These are phyloP conservation scores for Actinia equina DNA, from an alignment of 64 coral and sea anemone species.

Conservation along the genomic window DNA sequence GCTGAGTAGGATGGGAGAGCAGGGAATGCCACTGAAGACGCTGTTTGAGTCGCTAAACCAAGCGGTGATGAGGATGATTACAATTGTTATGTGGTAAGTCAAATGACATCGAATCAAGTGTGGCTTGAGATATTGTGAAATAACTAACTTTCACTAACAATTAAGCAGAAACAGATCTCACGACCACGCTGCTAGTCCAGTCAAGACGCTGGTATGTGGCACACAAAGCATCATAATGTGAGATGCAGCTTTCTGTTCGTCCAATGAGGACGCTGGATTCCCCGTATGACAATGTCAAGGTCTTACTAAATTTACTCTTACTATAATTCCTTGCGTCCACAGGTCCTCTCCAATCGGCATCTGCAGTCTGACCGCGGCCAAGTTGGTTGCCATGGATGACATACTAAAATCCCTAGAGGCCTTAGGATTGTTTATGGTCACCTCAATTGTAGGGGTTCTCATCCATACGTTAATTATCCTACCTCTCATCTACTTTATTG, in stretches of 20 bases:
- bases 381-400: conserved; percentile 56
- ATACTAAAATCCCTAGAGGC: conserved; percentile 30
- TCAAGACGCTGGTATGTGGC: too few species aligned
- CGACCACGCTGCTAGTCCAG: too few species aligned
- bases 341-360: background rate
- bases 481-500: conserved; percentile 69
- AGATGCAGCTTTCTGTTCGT: too few species aligned
- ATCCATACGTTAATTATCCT: conserved; percentile 53
- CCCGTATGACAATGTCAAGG: background rate
- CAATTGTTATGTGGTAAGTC: conserved; percentile 89
- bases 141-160: background rate
- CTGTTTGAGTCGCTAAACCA: conserved; percentile 87
- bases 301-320: background rate
- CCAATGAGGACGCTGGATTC: too few species aligned
- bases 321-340: background rate
- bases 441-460: conserved; percentile 31
- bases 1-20: conserved; percentile 78
- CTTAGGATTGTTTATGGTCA: conserved; percentile 57
- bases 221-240: too few species aligned
- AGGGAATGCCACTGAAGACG: conserved; percentile 61
- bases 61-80: conserved; percentile 81
- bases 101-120: background rate
- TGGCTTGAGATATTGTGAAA: background rate
- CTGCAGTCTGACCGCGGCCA: conserved; percentile 30
- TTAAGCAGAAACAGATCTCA: background rate